phyloP scores from a whole-genome alignment of 2,888 invertebrate species.

The Xiphydria camelus region DNA sequence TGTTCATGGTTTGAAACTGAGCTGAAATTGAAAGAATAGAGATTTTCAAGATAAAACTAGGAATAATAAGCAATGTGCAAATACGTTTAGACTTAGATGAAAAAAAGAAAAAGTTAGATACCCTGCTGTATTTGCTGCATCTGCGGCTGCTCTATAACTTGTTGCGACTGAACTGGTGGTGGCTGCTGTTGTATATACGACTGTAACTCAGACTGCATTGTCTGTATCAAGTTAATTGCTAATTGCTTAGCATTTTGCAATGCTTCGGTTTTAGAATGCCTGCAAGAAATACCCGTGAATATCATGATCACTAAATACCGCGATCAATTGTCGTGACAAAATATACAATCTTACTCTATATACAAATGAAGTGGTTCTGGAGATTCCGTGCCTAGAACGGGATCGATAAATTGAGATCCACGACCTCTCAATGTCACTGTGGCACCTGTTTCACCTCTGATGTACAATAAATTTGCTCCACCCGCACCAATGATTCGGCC shows the following conservation, averaged over 20 bases:
- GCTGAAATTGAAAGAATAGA: too few relatives aligned
- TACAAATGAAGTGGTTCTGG: slow-evolving; percentile 76
- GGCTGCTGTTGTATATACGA: slow-evolving; percentile 58
- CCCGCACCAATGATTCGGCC: slow-evolving; percentile 73
- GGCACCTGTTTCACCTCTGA: slow-evolving; percentile 77
- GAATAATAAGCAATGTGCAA: slow-evolving; percentile 3
- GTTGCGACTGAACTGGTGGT: slow-evolving; percentile 54
- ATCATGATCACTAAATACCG: neutral
- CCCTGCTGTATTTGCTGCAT: slow-evolving; percentile 54
- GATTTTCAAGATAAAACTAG: slow-evolving; percentile 7
- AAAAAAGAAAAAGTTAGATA: slow-evolving; percentile 22
- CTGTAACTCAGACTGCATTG: slow-evolving; percentile 66
- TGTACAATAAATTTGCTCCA: slow-evolving; percentile 75
- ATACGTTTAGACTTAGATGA: neutral
- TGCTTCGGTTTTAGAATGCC: slow-evolving; percentile 71
- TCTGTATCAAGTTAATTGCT: slow-evolving; percentile 78
- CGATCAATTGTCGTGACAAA: neutral
- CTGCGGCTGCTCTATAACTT: slow-evolving; percentile 52
- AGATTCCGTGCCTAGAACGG: slow-evolving; percentile 63
- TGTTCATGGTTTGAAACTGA: slow-evolving; percentile 57
- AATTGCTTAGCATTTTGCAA: slow-evolving; percentile 72
- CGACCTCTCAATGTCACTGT: slow-evolving; percentile 73
- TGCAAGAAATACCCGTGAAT: slow-evolving; percentile 36
- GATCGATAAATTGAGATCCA: slow-evolving; percentile 67
- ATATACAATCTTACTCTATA: slow-evolving; percentile 63